Evolutionary conservation across 2,797 vertebrate species (phyloP).

Genomic region (Micromesistius poutassou): DNA sequence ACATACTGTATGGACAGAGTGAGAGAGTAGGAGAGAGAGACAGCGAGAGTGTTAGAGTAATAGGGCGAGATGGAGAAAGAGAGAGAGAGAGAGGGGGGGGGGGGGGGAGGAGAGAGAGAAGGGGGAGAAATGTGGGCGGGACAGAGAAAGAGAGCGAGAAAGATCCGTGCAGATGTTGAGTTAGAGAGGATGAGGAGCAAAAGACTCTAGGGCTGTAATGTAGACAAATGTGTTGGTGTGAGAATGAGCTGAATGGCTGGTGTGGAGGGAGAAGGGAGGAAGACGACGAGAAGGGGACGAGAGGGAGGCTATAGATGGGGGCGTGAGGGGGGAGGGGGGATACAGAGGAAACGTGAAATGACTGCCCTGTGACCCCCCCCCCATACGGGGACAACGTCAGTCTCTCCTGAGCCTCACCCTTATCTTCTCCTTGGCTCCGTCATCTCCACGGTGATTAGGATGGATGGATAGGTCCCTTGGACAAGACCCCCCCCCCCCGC

Average conservation of each 20-base stretch:
- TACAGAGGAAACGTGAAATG: slow-evolving; percentile 65
- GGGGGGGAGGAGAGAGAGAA: no score
- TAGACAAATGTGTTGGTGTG: slow-evolving; percentile 60
- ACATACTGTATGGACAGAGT: no score
- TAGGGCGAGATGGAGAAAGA: not conserved
- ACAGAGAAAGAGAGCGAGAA: no score
- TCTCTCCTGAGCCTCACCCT: slow-evolving; percentile 32
- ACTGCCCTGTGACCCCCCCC: slow-evolving; percentile 67
- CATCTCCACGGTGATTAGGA: slow-evolving; percentile 52
- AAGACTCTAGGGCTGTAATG: not conserved
- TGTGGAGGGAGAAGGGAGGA: slow-evolving; percentile 25
- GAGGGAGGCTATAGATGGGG: slow-evolving; percentile 47
- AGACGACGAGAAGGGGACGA: slow-evolving; percentile 15
- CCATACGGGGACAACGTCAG: slow-evolving; percentile 58
- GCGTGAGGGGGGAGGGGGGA: slow-evolving; percentile 42
- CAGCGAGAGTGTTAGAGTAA: slow-evolving; percentile 15
- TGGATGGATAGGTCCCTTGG: slow-evolving; percentile 29
- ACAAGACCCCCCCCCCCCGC: not conserved
- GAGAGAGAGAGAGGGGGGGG: no score
- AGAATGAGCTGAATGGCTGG: not conserved
- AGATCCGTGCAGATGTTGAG: not conserved
- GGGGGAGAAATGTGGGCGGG: no score
- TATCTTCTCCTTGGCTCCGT: slow-evolving; percentile 12
- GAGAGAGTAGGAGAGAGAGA: no score
- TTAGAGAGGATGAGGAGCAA: slow-evolving; percentile 20